Evolutionary conservation across 2,797 vertebrate species (phyloP), one percentile per base, ranked within the genome.

Genomic region (Astyanax mexicanus): DNA sequence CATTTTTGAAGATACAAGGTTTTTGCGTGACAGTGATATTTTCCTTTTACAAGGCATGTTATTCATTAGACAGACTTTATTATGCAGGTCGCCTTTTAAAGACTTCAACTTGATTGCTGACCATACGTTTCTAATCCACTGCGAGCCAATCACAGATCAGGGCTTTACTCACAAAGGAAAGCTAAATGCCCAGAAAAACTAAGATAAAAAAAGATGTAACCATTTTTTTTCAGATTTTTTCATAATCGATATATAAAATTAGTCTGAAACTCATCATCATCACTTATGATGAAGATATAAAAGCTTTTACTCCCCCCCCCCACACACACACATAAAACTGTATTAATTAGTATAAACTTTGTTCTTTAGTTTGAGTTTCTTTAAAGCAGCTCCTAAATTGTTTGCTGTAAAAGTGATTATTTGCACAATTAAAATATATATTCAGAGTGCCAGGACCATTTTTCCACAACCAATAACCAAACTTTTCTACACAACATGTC

Each of bases 71-170:
- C 52, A 58, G 74, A n/a, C 67, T 69, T 82, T 78, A 83, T 82
- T 80, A 84, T 79, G 80, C 82, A 86, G 81, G 40, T 79, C 17
- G 75, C 81, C 76, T 70, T 80, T 86, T 85, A 82, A 88, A 89
- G 80, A 84, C 55, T 79, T 85, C 81, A 84, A 87, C 83, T 79
- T 84, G 85, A 88, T 90, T 77, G 10, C 81, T 23, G 23, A 70
- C 84, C 84, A 89, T 83, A 87, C 61, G 77, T 87, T 89, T 87
- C 84, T 87, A 88, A 91, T 90, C 85, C 86, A 86, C 78, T 57
- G 51, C 60, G 51, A 72, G 79, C 80, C 77, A 84, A 84, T 84
- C 79, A 79, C 78, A 84, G 69, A 74, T 29, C 76, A 74, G 84
- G 80, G 60, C 72, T 81, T 62, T 42, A 58, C 35, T 64, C 45